These are phyloP conservation scores for Ophioninae sp. DNA, from an alignment of 2,888 invertebrate species.

Conservation along the genomic window DNA sequence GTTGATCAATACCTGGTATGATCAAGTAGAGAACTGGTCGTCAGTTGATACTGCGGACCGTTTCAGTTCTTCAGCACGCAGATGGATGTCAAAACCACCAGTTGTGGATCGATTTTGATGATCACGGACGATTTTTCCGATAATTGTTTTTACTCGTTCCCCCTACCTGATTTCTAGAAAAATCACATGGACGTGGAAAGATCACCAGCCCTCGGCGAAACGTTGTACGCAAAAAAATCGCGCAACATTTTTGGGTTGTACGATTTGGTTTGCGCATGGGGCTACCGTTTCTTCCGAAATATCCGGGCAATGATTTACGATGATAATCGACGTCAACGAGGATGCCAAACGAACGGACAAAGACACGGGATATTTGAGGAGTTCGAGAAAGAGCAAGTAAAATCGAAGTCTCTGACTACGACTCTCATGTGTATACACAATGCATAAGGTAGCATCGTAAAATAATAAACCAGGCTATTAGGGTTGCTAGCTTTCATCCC, in stretches of 20 bases:
- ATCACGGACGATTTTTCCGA: no score
- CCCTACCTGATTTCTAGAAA: no score
- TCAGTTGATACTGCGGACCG: no score
- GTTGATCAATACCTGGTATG: no score
- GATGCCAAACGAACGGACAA: conserved; percentile 36
- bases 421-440: conserved; percentile 68
- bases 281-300: conserved; percentile 61
- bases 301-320: conserved; percentile 58
- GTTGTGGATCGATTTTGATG: no score
- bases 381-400: conserved; percentile 6
- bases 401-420: conserved; percentile 43
- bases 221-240: conserved; percentile 23
- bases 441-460: conserved; percentile 75
- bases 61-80: no score
- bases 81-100: no score
- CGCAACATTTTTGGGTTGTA: conserved; percentile 43
- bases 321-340: conserved; percentile 62
- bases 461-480: conserved; percentile 78
- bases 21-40: no score
- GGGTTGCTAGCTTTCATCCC: conserved; percentile 61
- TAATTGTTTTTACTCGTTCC: no score
- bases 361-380: conserved; percentile 20
- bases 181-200: neutral
- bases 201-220: neutral
- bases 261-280: conserved; percentile 56